Conservation (phyloP, 2,888 invertebrate species). For the Temnothorax unifasciatus region DNA sequence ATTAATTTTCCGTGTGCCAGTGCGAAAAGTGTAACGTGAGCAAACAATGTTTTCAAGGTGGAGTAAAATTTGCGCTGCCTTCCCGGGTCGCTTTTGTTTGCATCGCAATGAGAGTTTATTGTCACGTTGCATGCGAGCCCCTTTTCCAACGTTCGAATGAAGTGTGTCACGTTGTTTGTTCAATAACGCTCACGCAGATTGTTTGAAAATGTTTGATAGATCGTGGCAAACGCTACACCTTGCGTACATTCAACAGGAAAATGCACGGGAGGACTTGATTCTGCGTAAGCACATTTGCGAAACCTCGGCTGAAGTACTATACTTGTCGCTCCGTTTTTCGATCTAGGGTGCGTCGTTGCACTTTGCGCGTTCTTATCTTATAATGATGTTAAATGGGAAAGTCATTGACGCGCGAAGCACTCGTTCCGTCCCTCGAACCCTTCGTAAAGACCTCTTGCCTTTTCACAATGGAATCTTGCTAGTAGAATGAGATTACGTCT, state of each 20-base stretch:
- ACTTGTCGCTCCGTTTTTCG: background rate
- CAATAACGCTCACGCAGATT: background rate
- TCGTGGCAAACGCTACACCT: background rate
- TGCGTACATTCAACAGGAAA: background rate
- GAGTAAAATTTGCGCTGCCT: conserved; percentile 24
- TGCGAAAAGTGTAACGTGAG: conserved; percentile 21
- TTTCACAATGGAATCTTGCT: conserved; percentile 10
- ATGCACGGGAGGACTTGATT: background rate
- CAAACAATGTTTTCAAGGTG: conserved; percentile 25
- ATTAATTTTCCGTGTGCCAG: conserved; percentile 2
- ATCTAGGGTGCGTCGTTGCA: background rate
- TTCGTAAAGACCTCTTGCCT: background rate
- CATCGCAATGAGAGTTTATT: conserved; percentile 30
- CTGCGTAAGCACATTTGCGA: background rate
- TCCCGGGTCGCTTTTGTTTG: conserved; percentile 15
- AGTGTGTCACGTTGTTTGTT: conserved; percentile 14
- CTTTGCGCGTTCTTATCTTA: conserved; percentile 18
- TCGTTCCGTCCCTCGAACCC: background rate
- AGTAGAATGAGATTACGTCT: conserved; percentile 32
- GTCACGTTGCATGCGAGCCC: background rate
- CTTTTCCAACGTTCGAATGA: background rate
- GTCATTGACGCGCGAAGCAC: conserved; percentile 12
- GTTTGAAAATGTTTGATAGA: conserved; percentile 27
- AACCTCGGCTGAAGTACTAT: background rate
- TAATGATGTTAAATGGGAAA: conserved; percentile 38